Base-by-base conservation (phyloP, 1,140 invertebrate species). In the Trichoplusia ni region DNA sequence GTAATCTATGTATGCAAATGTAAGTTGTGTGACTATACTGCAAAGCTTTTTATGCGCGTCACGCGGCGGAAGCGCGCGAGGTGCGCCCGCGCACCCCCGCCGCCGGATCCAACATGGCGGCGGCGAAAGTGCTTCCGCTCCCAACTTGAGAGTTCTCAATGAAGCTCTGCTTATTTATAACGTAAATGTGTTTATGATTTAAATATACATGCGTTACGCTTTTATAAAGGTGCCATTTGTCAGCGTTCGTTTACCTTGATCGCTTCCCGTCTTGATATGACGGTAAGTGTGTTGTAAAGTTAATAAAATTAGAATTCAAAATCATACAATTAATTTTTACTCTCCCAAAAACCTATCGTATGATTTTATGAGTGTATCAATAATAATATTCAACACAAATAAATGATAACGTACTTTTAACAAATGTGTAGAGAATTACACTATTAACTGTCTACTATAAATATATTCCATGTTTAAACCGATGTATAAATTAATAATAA, bases 121-220 rank as follows among this genome's bases (percentile, higher is more conserved):
- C 71, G 85, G 86, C 84, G 83, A 87, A 87, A 89, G 87, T 89
- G 81, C 83, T 90, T 90, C 87, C 87, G 86, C 82, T 78, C 79
- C 49, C 65, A 42, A 47, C 77, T 81, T 77, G 73, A 77, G 69
- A 84, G 73, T 76, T 88, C 81, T 88, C 78, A 86, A 87, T 90
- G 81, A 81, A 87, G 71, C 64, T 54, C 31, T 58, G 65, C 53
- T 71, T 71, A 71, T 76, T 75, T 73, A 64, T 67, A 69, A 60
- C 56, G 56, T 60, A 46, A 60, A 60, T 47, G 56, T 60, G 56
- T 60, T 60, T 60, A 60, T 60, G 56, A 60, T 60, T 59, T 47
- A 60, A 60, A 47, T 60, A 60, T 46, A 60, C n/a, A n/a, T n/a
- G n/a, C 38, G 29, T 60, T 35, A 42, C 40, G 27, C 56, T 60